Conservation (phyloP, 2,113 vertebrate species). For the Poeciliopsis prolifica region DNA sequence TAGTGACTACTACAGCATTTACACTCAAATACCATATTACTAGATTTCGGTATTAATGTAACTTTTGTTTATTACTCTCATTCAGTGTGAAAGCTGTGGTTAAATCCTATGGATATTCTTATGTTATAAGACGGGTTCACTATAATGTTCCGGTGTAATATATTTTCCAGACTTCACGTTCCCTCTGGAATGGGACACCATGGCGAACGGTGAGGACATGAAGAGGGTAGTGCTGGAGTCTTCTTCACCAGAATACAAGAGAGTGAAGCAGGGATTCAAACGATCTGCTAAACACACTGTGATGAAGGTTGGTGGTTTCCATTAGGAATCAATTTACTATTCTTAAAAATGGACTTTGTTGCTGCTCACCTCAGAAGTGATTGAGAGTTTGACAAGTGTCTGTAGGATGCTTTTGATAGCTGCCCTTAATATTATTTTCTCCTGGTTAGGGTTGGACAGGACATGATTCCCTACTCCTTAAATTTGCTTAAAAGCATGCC, state of each 20-base stretch:
- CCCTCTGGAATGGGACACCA: constrained; percentile 71
- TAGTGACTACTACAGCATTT: too few relatives aligned
- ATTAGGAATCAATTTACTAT: not conserved
- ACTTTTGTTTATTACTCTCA: too few relatives aligned
- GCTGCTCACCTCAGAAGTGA: not conserved
- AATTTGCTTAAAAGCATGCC: not conserved
- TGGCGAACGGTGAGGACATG: constrained; percentile 17
- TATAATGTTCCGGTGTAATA: not conserved
- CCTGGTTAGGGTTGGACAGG: not conserved
- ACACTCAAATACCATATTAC: not conserved
- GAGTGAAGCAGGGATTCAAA: constrained; percentile 55
- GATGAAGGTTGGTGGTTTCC: constrained; percentile 47
- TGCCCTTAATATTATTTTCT: not conserved
- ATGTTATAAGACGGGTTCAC: not conserved
- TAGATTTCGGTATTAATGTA: not conserved
- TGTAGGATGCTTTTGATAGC: not conserved
- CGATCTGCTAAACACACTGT: constrained; percentile 36
- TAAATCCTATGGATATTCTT: not conserved
- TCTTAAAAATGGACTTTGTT: not conserved
- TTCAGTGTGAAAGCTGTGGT: not conserved
- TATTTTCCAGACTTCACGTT: constrained; percentile 59
- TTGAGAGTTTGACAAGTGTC: not conserved
- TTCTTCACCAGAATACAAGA: constrained; percentile 55
- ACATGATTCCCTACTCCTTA: not conserved
- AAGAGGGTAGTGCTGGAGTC: constrained; percentile 28